Conservation (phyloP, 2,888 invertebrate species). For the Platycheirus albimanus region DNA sequence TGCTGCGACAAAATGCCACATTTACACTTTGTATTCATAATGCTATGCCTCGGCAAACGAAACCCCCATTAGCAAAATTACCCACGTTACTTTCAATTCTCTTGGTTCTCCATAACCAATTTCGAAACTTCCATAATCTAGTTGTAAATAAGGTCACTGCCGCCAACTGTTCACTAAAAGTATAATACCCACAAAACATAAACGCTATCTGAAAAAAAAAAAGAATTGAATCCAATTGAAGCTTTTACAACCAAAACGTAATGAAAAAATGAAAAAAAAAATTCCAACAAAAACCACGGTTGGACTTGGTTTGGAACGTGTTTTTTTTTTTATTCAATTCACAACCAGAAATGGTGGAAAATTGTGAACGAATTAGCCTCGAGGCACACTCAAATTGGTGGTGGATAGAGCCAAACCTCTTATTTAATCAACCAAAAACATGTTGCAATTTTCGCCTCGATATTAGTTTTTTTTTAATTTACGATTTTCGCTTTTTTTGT, state of each 20-base stretch:
- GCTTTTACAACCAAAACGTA: conserved; percentile 16
- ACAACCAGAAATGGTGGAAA: conserved; percentile 38
- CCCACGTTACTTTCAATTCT: conserved; percentile 24
- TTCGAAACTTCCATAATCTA: conserved; percentile 43
- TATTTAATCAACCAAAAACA: conserved; percentile 61
- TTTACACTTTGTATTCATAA: too few relatives aligned
- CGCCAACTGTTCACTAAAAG: conserved; percentile 42
- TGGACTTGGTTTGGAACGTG: conserved; percentile 14
- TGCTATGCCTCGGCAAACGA: too few relatives aligned
- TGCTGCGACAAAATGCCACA: conserved; percentile 11
- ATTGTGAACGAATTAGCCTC: conserved; percentile 36
- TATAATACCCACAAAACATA: conserved; percentile 5
- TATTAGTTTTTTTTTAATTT: not conserved
- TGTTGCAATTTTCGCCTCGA: conserved; percentile 50
- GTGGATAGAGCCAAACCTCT: conserved; percentile 35
- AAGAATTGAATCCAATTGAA: conserved; percentile 13
- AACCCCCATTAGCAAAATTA: conserved; percentile 25
- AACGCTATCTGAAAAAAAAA: conserved; percentile 1
- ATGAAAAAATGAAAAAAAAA: not conserved
- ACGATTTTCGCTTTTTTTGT: too few relatives aligned
- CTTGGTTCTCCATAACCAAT: conserved; percentile 9
- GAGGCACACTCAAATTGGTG: conserved; percentile 7
- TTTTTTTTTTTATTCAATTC: conserved; percentile 1
- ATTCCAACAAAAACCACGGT: not conserved
- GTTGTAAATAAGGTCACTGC: conserved; percentile 60